Evolutionary conservation across 2,888 invertebrate species (phyloP).

Genomic region (Nephrotoma appendiculata): DNA sequence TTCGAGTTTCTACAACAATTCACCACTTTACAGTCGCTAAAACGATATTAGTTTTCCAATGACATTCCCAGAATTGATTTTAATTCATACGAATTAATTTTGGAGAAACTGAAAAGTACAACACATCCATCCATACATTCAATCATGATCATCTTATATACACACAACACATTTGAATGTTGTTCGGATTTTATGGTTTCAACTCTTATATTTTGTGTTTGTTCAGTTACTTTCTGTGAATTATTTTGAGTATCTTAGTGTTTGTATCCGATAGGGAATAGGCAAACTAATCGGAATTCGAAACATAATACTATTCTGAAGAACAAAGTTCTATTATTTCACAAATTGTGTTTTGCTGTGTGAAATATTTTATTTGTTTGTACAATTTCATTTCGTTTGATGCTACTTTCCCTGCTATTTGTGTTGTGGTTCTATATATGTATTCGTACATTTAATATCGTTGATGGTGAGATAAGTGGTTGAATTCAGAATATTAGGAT

Average conservation of each 20-base stretch:
- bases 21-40: neutral
- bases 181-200: neutral
- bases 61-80: neutral
- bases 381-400: neutral
- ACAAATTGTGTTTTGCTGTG: neutral
- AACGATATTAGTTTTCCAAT: neutral
- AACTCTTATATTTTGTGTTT: neutral
- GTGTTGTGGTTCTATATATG: neutral
- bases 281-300: neutral
- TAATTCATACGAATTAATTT: neutral
- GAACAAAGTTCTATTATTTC: neutral
- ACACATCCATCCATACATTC: neutral
- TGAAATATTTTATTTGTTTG: neutral
- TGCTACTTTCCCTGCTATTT: neutral
- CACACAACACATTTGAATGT: neutral
- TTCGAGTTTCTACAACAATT: neutral
- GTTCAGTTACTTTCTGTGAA: neutral
- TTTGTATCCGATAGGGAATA: neutral
- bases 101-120: neutral
- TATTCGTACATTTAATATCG: neutral
- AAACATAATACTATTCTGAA: neutral
- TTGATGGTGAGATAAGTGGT: neutral
- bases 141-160: neutral
- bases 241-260: neutral
- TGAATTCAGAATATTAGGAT: neutral